Percentiles rank a stretch among this genome's conserved stretches.
Conservation (phyloP, 2,888 invertebrate species). For the Caprella mutica region DNA sequence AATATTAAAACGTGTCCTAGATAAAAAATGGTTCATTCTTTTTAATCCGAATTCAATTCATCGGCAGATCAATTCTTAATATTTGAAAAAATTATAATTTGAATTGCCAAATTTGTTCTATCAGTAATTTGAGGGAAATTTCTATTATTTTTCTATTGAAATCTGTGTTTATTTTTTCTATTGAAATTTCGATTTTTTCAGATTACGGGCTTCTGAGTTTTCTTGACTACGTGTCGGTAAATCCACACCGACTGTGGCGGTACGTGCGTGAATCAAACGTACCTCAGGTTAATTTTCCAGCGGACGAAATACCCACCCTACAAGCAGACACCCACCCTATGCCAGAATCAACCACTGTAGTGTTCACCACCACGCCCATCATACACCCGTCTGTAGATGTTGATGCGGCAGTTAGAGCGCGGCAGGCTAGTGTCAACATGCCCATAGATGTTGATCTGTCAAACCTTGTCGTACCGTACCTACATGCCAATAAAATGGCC, state of each 20-base stretch:
- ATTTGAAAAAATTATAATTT: too few relatives aligned
- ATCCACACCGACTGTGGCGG: slow-evolving; percentile 23
- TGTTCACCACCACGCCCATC: slow-evolving; percentile 7
- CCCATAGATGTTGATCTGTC: too few relatives aligned
- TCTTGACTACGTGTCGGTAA: slow-evolving; percentile 24
- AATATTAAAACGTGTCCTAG: not conserved
- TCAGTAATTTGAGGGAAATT: not conserved
- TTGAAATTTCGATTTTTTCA: slow-evolving; percentile 4
- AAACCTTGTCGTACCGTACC: too few relatives aligned
- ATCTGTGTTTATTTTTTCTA: not conserved
- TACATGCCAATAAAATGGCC: too few relatives aligned
- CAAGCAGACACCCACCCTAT: slow-evolving; percentile 12
- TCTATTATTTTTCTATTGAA: not conserved
- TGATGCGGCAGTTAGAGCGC: too few relatives aligned
- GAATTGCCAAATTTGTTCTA: too few relatives aligned
- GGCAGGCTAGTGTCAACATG: too few relatives aligned
- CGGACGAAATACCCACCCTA: slow-evolving; percentile 20
- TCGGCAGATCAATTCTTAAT: too few relatives aligned
- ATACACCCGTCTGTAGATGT: slow-evolving; percentile 7
- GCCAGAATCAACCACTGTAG: slow-evolving; percentile 5
- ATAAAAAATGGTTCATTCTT: not conserved
- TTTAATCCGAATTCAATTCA: too few relatives aligned
- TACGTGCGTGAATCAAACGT: slow-evolving; percentile 18
- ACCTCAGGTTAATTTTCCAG: slow-evolving; percentile 8
- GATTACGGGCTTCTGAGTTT: slow-evolving; percentile 27